phyloP scores from a whole-genome alignment of 2,888 invertebrate genomes.

The Gnatocerus cornutus region DNA sequence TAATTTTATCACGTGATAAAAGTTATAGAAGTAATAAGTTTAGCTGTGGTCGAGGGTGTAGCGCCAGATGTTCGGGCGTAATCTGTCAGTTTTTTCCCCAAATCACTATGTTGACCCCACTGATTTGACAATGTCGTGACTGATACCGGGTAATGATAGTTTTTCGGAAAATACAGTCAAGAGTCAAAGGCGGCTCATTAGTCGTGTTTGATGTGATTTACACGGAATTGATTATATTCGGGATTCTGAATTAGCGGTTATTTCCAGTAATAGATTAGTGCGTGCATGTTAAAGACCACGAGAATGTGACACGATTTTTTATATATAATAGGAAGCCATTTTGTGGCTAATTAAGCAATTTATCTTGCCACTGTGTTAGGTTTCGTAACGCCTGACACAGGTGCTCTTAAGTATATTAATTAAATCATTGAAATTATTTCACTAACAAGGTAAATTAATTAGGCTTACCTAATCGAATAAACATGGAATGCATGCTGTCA shows the following conservation, averaged over 20 bases:
- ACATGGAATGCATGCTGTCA: not conserved
- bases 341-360: constrained; percentile 4
- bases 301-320: no score
- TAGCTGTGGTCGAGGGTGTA: not conserved
- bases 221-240: no score
- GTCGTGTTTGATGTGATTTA: no score
- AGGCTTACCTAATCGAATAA: not conserved
- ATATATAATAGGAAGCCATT: not conserved
- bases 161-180: no score
- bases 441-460: constrained; percentile 1
- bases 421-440: constrained; percentile 1
- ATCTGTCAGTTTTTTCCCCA: not conserved
- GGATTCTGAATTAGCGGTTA: no score
- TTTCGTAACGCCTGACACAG: constrained; percentile 3
- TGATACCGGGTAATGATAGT: no score
- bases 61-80: not conserved
- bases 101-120: not conserved
- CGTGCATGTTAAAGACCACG: no score
- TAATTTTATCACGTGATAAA: constrained; percentile 2
- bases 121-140: no score
- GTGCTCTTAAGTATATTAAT: constrained; percentile 19
- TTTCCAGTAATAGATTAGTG: no score
- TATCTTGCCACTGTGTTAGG: not conserved
- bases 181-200: no score
- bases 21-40: constrained; percentile 1